phyloP scores from a whole-genome alignment of 1,140 invertebrate genomes.

The Drosophila pallidifrons region DNA sequence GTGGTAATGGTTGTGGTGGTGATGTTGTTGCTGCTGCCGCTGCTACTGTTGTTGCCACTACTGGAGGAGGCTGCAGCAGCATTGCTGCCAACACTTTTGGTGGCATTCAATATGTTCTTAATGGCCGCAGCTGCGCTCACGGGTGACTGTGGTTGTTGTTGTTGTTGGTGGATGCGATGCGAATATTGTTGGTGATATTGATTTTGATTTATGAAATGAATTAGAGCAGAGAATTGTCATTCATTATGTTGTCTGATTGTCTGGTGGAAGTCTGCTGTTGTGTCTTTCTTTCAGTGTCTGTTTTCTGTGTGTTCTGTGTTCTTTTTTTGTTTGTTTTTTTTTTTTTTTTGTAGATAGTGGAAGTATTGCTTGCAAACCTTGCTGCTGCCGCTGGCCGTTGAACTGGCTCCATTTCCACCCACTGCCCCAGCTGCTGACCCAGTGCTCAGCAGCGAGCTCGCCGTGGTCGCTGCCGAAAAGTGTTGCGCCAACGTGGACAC shows the following conservation, averaged over 20 bases:
- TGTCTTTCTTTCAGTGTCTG: constrained; percentile 17
- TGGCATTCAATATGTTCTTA: constrained; percentile 82
- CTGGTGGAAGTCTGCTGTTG: not conserved
- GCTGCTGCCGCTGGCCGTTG: constrained; percentile 70
- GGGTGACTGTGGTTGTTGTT: constrained; percentile 63
- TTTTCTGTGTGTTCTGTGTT: constrained; percentile 25
- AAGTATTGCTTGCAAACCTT: constrained; percentile 74
- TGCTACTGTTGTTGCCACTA: constrained; percentile 31
- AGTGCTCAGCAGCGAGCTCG: constrained; percentile 51
- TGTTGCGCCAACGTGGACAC: constrained; percentile 81
- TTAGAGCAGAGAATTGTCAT: constrained; percentile 51
- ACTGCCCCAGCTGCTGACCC: constrained; percentile 34
- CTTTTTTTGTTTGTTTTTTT: constrained; percentile 16
- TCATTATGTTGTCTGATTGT: constrained; percentile 30
- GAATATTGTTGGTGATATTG: constrained; percentile 23
- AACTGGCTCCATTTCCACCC: constrained; percentile 43
- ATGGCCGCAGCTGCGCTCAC: constrained; percentile 82
- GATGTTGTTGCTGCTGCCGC: constrained; percentile 8
- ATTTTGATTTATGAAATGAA: constrained; percentile 50
- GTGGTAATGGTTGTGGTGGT: constrained; percentile 23
- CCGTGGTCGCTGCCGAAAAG: constrained; percentile 69
- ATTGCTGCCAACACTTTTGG: constrained; percentile 77
- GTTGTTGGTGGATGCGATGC: constrained; percentile 13
- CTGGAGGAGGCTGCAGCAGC: constrained; percentile 35
- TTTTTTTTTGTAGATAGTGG: constrained; percentile 20